Evolutionary conservation across 30 jellyfish, hydroid and myxozoan species (phyloP).

Genomic region (Turritopsis dohrnii): DNA sequence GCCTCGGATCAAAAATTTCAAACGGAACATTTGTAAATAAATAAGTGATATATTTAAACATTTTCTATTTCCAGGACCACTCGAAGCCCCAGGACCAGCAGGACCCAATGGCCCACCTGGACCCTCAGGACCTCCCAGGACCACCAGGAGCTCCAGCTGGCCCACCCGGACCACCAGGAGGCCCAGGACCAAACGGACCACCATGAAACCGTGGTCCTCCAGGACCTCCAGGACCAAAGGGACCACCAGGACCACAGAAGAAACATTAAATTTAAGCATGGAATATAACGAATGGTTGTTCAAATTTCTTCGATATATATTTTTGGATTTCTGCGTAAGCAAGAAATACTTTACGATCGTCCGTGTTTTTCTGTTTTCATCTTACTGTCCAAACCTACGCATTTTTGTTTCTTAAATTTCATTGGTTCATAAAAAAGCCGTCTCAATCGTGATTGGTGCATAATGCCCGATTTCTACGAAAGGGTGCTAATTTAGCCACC

Average conservation of each 20-base stretch:
- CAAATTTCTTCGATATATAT: constrained; percentile 40
- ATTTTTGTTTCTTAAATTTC: too few species aligned
- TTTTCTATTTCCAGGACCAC: constrained; percentile 99
- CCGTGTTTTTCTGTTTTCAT: constrained; percentile 20
- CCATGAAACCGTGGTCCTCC: constrained; percentile 58
- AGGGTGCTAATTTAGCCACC: too few species aligned
- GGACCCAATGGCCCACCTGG: constrained; percentile 99
- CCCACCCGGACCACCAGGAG: constrained; percentile 99
- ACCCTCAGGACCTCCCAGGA: constrained; percentile 99
- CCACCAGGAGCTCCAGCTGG: constrained; percentile 96
- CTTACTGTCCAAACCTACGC: too few species aligned
- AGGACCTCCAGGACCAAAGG: constrained; percentile 54
- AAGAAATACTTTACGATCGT: constrained; percentile 12
- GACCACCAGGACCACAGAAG: constrained; percentile 51
- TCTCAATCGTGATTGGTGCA: too few species aligned
- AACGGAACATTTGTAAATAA: too few species aligned
- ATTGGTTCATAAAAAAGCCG: too few species aligned
- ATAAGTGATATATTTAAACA: too few species aligned
- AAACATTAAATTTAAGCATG: constrained; percentile 15
- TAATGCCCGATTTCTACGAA: too few species aligned
- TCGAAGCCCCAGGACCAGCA: constrained; percentile 99
- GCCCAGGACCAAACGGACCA: constrained; percentile 65
- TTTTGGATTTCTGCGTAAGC: too few species aligned
- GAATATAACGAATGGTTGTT: background rate
- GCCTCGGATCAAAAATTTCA: too few species aligned